These are phyloP conservation scores for Pygoscelis antarcticus DNA, from an alignment of 2,113 vertebrate species.

Conservation along the genomic window DNA sequence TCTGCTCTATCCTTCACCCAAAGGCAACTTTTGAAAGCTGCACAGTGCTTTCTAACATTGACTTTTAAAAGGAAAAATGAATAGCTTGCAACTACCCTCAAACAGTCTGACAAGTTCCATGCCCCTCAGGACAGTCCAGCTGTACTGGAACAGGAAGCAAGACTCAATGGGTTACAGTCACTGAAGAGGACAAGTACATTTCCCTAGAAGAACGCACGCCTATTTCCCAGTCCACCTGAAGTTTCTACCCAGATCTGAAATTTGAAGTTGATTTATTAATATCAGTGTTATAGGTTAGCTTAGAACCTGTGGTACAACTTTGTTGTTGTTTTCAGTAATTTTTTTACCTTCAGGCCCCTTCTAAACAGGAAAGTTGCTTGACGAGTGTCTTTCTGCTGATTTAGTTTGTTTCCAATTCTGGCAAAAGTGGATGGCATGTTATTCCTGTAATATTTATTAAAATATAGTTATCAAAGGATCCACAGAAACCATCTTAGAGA, in stretches of 20 bases:
- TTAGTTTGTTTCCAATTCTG: conserved; percentile 79
- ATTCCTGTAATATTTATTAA: conserved; percentile 70
- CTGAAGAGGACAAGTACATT: neutral
- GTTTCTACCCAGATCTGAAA: neutral
- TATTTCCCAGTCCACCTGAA: neutral
- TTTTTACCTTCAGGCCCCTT: conserved; percentile 89
- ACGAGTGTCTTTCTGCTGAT: conserved; percentile 87
- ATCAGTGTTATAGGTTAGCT: neutral
- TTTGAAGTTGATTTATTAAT: neutral
- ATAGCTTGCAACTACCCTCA: neutral
- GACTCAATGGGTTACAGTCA: neutral
- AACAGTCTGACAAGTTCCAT: neutral
- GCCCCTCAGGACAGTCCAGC: neutral
- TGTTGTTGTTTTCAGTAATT: neutral
- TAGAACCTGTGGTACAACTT: neutral
- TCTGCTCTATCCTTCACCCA: neutral
- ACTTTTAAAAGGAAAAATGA: neutral
- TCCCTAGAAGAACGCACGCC: neutral
- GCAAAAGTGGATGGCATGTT: conserved; percentile 68
- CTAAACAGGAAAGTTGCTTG: conserved; percentile 93
- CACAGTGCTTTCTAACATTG: neutral
- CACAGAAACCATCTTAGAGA: neutral
- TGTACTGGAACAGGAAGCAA: neutral
- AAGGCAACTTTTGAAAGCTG: neutral
- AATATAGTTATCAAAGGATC: neutral